Evolutionary conservation across 2,888 invertebrate genomes (phyloP), one percentile per base, ranked within the genome.

Genomic region (Leptinotarsa rubiginosa): DNA sequence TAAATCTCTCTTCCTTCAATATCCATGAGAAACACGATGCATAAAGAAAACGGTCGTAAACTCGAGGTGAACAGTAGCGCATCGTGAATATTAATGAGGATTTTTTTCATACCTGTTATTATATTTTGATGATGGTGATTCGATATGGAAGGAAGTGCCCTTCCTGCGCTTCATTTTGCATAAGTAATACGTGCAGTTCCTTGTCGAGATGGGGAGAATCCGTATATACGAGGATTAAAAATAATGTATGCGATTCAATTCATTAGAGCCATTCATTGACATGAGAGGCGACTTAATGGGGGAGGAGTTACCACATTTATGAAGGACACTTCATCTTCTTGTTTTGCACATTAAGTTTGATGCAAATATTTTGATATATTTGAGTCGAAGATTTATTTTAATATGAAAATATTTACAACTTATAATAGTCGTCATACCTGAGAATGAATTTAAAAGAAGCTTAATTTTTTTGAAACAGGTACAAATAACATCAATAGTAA

Each of bases 1-100:
- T 67, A 67, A 50, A 50, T 67, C 67, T 67, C 50, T 25, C 67
- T 67, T 67, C 67, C 52, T 67, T 67, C 50, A 52, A 67, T 67
- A 67, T 67, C 47, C 67, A 65, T 49, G 47, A 56, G 56, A 54
- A 41, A 69, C 56, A 49, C 25, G 47, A 47, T 41, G 69, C 69
- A n/a, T 56, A 56, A 69, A 54, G 49, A 47, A 25, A 67, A 49
- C 50, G 49, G 50, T 41, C 41, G 68, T 52, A 62, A 62, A 62
- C 31, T 62, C 62, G 62, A 31, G 62, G 62, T 62, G 41, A 62
- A 41, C 62, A 62, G 62, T 62, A 62, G 62, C 62, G 62, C 16
- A 62, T 31, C 62, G 25, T 25, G 62, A 25, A 62, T 62, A 62
- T 62, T 62, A 62, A 62, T 62, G 62, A 7, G 7, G 10, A 62